These are phyloP conservation scores for Zhengitettix transpicula DNA, from an alignment of 2,888 invertebrate genomes.

Conservation along the genomic window DNA sequence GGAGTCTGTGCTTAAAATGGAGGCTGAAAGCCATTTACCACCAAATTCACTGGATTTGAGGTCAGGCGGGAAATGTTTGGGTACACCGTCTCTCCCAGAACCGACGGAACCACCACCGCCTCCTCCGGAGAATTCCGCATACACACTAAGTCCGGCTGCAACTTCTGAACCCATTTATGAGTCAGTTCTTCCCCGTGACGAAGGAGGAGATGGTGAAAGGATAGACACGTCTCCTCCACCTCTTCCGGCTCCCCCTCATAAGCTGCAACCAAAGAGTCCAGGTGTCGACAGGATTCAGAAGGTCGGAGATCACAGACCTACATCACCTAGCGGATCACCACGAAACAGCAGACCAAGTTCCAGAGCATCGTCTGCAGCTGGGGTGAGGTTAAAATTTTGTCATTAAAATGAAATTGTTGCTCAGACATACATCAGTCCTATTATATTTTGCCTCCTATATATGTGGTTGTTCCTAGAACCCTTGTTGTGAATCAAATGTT, in stretches of 20 bases:
- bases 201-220: constrained; percentile 16
- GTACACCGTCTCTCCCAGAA: constrained; percentile 51
- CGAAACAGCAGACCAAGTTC: constrained; percentile 33
- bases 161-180: constrained; percentile 60
- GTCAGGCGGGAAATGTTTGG: constrained; percentile 20
- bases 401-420: too few relatives aligned
- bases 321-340: constrained; percentile 24
- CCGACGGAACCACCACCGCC: constrained; percentile 62
- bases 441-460: too few relatives aligned
- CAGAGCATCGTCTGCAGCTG: constrained; percentile 28
- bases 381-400: constrained; percentile 20
- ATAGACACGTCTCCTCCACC: constrained; percentile 18
- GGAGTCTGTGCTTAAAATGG: constrained; percentile 46
- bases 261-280: constrained; percentile 25
- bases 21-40: constrained; percentile 17
- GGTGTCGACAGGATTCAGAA: constrained; percentile 21
- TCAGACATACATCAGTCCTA: too few relatives aligned
- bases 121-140: constrained; percentile 29
- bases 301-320: constrained; percentile 16
- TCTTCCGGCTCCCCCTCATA: constrained; percentile 21
- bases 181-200: constrained; percentile 57
- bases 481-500: too few relatives aligned
- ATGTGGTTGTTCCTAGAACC: too few relatives aligned
- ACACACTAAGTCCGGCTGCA: constrained; percentile 28
- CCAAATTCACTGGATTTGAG: too few relatives aligned